phyloP scores from a whole-genome alignment of 2,113 vertebrate genomes.

The Rhinopomastus cyanomelas region DNA sequence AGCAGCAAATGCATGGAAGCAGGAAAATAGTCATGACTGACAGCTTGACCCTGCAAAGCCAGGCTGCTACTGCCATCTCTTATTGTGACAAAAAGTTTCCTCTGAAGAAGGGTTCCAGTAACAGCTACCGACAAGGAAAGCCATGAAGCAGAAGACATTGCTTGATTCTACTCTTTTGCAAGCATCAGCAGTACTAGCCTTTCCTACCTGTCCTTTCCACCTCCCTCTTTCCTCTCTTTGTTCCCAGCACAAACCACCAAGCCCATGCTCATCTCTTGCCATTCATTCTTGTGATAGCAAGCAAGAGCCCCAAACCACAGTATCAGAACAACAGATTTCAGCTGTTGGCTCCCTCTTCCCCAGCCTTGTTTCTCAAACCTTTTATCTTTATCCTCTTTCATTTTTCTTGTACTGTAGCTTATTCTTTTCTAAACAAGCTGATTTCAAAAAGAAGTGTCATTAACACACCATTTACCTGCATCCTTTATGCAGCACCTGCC shows the following conservation, averaged over 20 bases:
- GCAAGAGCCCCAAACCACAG: neutral
- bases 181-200: neutral
- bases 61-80: neutral
- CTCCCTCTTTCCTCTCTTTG: neutral
- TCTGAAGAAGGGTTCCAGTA: neutral
- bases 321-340: neutral
- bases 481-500: neutral
- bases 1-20: neutral
- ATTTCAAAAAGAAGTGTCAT: neutral
- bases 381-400: neutral
- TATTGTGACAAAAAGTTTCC: neutral
- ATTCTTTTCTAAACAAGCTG: neutral
- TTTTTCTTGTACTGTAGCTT: neutral
- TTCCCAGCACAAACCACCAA: accelerated
- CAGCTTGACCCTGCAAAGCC: neutral
- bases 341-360: neutral
- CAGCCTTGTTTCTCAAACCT: neutral
- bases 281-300: neutral
- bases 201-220: neutral
- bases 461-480: neutral
- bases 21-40: neutral
- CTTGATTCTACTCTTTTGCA: neutral
- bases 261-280: neutral
- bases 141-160: neutral
- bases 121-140: neutral